These are phyloP conservation scores for Chloromyia formosa DNA, from an alignment of 2,888 invertebrate genomes.

Conservation along the genomic window DNA sequence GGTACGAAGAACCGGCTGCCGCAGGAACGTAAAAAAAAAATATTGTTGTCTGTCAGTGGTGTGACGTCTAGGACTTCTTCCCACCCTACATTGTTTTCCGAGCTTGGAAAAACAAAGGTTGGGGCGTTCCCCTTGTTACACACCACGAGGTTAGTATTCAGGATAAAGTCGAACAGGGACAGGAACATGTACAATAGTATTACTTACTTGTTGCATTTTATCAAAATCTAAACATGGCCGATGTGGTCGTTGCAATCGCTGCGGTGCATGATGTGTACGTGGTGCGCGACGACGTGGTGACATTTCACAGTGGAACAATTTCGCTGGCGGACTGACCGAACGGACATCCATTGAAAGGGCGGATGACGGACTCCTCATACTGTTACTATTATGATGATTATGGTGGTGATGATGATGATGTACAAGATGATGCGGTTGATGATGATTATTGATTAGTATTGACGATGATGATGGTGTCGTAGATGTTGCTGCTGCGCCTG, in stretches of 20 bases:
- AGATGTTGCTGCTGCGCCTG: slow-evolving; percentile 60
- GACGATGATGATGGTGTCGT: slow-evolving; percentile 62
- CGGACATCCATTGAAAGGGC: slow-evolving; percentile 58
- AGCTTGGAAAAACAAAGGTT: no score
- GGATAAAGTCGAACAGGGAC: no score
- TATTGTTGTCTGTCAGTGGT: no score
- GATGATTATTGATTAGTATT: slow-evolving; percentile 49
- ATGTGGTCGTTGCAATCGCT: slow-evolving; percentile 71
- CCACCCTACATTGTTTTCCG: no score
- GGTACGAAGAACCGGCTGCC: no score
- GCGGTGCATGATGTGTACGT: slow-evolving; percentile 66
- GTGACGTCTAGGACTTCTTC: no score
- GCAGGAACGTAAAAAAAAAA: no score
- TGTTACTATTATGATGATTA: slow-evolving; percentile 60
- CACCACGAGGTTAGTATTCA: no score
- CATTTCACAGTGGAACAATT: slow-evolving; percentile 69
- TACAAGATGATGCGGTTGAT: slow-evolving; percentile 54
- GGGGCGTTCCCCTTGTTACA: no score
- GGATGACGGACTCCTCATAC: slow-evolving; percentile 62
- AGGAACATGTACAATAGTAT: no score
- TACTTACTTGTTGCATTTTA: slow-evolving; percentile 94
- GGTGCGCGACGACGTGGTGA: slow-evolving; percentile 71
- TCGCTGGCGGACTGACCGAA: slow-evolving; percentile 65
- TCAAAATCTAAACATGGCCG: slow-evolving; percentile 94
- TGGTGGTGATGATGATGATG: slow-evolving; percentile 63